Evolutionary conservation across 2,888 invertebrate genomes (phyloP).

Genomic region (Lithophane leautieri): DNA sequence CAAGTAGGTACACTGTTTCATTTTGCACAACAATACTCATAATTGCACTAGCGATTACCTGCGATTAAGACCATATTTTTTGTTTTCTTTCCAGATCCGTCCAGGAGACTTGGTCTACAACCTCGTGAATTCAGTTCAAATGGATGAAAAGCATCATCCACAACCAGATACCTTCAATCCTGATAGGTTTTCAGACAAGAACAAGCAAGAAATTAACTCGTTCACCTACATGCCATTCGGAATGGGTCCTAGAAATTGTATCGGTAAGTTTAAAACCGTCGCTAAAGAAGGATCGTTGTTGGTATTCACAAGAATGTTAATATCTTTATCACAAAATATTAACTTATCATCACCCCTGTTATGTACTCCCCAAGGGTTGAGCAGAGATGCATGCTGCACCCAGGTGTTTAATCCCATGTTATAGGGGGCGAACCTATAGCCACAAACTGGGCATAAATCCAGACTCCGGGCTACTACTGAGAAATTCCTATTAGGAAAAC

Average conservation of each 20-base stretch:
- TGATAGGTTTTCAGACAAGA: constrained; percentile 89
- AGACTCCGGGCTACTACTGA: too few relatives aligned
- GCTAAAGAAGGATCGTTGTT: too few relatives aligned
- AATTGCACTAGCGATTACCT: background rate
- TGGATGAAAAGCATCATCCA: constrained; percentile 85
- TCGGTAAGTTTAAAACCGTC: constrained; percentile 25
- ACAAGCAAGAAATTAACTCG: constrained; percentile 80
- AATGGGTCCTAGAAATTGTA: constrained; percentile 90
- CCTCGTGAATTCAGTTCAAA: constrained; percentile 74
- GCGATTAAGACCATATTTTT: background rate
- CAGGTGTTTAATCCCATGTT: too few relatives aligned
- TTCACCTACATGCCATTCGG: constrained; percentile 88
- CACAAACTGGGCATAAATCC: too few relatives aligned
- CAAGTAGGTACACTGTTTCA: background rate
- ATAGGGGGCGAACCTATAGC: too few relatives aligned
- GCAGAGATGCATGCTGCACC: too few relatives aligned
- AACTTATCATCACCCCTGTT: too few relatives aligned
- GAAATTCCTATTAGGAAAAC: too few relatives aligned
- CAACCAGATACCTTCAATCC: constrained; percentile 90
- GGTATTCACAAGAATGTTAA: too few relatives aligned
- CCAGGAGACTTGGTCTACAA: constrained; percentile 71
- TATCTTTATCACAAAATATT: too few relatives aligned
- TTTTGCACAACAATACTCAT: background rate
- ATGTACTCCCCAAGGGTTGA: too few relatives aligned
- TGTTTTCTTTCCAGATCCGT: constrained; percentile 61